phyloP scores from a whole-genome alignment of 2,797 vertebrate species.

The Hafferia zeledoni region DNA sequence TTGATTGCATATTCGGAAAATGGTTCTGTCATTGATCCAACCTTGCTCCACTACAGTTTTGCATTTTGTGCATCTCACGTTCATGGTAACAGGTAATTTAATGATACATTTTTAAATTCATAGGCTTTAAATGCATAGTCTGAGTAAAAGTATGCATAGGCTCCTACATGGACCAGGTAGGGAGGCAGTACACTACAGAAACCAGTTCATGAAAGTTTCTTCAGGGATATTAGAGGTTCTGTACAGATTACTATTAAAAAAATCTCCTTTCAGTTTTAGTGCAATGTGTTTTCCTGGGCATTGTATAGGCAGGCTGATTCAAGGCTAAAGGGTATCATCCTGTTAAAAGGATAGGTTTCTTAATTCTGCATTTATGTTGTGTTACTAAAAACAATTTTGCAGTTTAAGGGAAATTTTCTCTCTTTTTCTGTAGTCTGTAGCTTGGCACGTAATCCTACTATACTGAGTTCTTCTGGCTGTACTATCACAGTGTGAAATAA shows the following conservation, averaged over 20 bases:
- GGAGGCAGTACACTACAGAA: background rate
- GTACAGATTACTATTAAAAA: background rate
- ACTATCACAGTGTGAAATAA: background rate
- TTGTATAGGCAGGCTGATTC: background rate
- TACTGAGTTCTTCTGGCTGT: background rate
- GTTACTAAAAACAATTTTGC: background rate
- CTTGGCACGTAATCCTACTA: background rate
- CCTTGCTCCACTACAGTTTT: conserved; percentile 97
- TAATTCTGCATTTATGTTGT: background rate
- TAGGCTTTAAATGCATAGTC: background rate
- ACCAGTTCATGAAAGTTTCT: background rate
- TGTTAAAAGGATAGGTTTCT: background rate
- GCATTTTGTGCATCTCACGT: conserved; percentile 97
- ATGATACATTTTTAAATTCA: background rate
- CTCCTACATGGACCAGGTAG: background rate
- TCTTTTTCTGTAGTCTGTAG: background rate
- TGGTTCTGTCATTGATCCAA: conserved; percentile 91
- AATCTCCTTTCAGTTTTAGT: background rate
- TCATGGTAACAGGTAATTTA: conserved; percentile 94
- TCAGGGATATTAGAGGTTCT: background rate
- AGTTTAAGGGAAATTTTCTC: background rate
- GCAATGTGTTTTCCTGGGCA: background rate
- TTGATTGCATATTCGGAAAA: conserved; percentile 93
- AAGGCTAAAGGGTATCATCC: background rate
- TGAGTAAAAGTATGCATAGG: background rate